These are phyloP conservation scores for Tamias sibiricus DNA, from an alignment of 2,113 vertebrate genomes.

Conservation along the genomic window DNA sequence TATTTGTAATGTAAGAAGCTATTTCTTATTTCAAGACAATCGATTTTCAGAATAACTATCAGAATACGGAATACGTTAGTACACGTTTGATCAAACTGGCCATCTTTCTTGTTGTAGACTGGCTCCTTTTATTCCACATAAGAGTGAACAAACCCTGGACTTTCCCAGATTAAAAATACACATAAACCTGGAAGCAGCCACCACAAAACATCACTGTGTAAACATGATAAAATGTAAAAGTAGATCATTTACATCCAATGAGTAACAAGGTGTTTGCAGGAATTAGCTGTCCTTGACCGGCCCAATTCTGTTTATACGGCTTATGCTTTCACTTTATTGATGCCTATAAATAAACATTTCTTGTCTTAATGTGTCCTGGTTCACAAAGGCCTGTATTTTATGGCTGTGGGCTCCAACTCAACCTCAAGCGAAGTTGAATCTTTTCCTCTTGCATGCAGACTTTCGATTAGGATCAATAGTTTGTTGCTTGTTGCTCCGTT, in stretches of 20 bases:
- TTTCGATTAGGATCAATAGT: neutral
- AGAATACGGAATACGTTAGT: conserved; percentile 42
- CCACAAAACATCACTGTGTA: conserved; percentile 76
- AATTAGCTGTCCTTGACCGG: conserved; percentile 82
- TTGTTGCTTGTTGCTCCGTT: neutral
- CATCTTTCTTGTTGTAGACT: neutral
- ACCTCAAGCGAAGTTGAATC: neutral
- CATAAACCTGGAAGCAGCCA: conserved; percentile 77
- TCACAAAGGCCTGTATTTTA: conserved; percentile 68
- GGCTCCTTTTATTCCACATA: conserved; percentile 79
- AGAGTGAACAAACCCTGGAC: conserved; percentile 79
- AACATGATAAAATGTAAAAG: conserved; percentile 85
- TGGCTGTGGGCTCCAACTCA: neutral
- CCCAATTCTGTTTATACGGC: conserved; percentile 81
- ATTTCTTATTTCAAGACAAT: conserved; percentile 39
- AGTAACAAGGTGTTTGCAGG: conserved; percentile 73
- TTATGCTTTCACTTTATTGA: conserved; percentile 84
- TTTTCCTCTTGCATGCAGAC: neutral
- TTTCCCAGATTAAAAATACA: conserved; percentile 80
- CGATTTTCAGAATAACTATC: conserved; percentile 23
- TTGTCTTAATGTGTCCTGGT: conserved; percentile 44
- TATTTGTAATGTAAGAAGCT: conserved; percentile 10
- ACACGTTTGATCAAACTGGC: conserved; percentile 16
- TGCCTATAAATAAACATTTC: conserved; percentile 68
- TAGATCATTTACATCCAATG: conserved; percentile 77